Evolutionary conservation across 2,888 invertebrate genomes (phyloP), one percentile per base, ranked within the genome.

Genomic region (Chromoteleia sp.): DNA sequence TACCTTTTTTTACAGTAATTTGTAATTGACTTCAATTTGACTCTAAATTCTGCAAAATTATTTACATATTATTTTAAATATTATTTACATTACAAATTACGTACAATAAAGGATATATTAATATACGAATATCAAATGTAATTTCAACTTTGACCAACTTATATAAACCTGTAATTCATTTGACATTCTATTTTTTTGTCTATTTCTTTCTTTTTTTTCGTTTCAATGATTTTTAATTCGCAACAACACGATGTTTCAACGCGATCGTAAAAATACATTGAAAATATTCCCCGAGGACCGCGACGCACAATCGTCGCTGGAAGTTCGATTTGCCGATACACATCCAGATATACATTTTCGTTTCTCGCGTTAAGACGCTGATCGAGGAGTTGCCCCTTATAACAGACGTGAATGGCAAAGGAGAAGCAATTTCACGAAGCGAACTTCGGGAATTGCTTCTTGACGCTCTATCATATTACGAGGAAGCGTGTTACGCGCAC

Each of bases 301-400:
- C 56, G 65, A 77, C 79, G 65, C 83, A 86, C 86, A 87, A 90
- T 88, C 84, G 84, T 68, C 82, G 75, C 80, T 36, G 54, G 65
- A 67, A 82, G 85, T 87, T 90, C 89, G 88, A 90, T 90, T 90
- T 87, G 77, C 85, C 84, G 86, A 85, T 83, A 87, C 84, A 88
- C 87, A 86, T 85, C 85, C 82, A 84, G 86, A 90, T 89, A 89
- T 87, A 90, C 87, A 88, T 89, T 90, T 88, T 89, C 89, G 86
- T 84, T 86, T 83, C 84, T 77, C 85, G 80, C 84, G 82, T 81
- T 73, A 82, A 87, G 78, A 75, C 67, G 75, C 43, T 77, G 83
- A 78, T 68, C 73, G 77, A 83, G 83, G 76, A 76, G 73, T 48
- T 70, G 70, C 74, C 70, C 61, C 82, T 71, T 73, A 78, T 71